Conservation (phyloP, 92 coral and sea anemone species). For the Phenganax subtilis region DNA sequence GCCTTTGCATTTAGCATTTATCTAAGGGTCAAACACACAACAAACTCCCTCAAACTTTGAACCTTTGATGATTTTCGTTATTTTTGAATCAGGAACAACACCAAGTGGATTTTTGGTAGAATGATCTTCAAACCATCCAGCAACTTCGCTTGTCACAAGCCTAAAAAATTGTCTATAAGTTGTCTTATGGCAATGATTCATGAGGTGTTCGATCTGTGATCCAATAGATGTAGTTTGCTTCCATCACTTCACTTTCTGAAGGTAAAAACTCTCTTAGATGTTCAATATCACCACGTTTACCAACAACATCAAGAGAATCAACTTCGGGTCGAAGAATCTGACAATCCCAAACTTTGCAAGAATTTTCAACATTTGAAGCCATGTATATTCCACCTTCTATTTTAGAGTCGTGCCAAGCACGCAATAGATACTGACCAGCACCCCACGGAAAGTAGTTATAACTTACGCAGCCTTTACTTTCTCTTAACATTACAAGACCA, state of each 20-base stretch:
- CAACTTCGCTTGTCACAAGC: constrained; percentile 13
- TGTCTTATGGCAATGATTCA: constrained; percentile 7
- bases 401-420: not conserved
- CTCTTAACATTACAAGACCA: not conserved
- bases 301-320: constrained; percentile 21
- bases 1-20: too few species aligned
- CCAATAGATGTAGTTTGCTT: not conserved
- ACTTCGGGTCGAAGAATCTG: constrained; percentile 9
- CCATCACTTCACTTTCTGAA: constrained; percentile 6
- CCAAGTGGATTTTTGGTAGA: constrained; percentile 14
- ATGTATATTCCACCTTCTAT: constrained; percentile 20
- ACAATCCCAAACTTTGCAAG: constrained; percentile 13
- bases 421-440: not conserved
- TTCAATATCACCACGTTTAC: constrained; percentile 10
- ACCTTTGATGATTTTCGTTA: constrained; percentile 6
- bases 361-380: constrained; percentile 26
- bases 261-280: constrained; percentile 9
- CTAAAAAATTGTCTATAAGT: constrained; percentile 13
- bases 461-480: not conserved
- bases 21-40: not conserved
- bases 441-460: not conserved
- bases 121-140: constrained; percentile 11
- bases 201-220: constrained; percentile 25
- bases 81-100: constrained; percentile 6
- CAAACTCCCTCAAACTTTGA: constrained; percentile 16